Conservation (phyloP, 2,888 invertebrate species). For the Drosophila emarginata region DNA sequence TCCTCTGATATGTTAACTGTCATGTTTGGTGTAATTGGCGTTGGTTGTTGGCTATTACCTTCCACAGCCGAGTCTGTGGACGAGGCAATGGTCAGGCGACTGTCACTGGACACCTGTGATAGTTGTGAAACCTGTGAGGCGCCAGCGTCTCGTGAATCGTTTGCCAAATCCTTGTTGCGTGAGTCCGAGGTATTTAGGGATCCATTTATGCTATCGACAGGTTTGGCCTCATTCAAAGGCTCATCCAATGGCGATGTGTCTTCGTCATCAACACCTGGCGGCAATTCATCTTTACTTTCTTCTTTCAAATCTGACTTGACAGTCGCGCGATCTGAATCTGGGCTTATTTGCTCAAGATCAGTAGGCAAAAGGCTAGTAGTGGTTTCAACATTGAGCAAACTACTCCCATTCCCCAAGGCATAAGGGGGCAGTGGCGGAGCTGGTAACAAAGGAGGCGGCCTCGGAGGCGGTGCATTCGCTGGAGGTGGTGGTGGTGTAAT, state of each 20-base stretch:
- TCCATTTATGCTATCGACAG: slow-evolving; percentile 34
- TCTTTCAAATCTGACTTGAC: slow-evolving; percentile 78
- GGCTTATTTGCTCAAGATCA: slow-evolving; percentile 91
- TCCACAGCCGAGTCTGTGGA: slow-evolving; percentile 83
- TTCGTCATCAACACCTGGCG: slow-evolving; percentile 82
- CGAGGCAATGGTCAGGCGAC: slow-evolving; percentile 76
- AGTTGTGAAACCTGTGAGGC: slow-evolving; percentile 85
- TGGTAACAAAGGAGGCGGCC: slow-evolving; percentile 63
- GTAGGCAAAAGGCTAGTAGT: slow-evolving; percentile 85
- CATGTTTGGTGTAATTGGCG: slow-evolving; percentile 79
- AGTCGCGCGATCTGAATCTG: slow-evolving; percentile 88
- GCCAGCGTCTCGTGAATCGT: slow-evolving; percentile 79
- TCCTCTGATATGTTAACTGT: slow-evolving; percentile 81
- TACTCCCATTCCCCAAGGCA: slow-evolving; percentile 69
- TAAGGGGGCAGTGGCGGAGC: slow-evolving; percentile 74
- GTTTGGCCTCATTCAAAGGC: slow-evolving; percentile 83
- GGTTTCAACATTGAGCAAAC: slow-evolving; percentile 80
- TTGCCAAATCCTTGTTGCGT: slow-evolving; percentile 55
- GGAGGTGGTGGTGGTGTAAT: slow-evolving; percentile 87
- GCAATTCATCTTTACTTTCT: slow-evolving; percentile 77
- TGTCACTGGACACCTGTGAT: slow-evolving; percentile 86
- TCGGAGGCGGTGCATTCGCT: slow-evolving; percentile 65
- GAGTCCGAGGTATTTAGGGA: slow-evolving; percentile 57
- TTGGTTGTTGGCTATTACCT: slow-evolving; percentile 84
- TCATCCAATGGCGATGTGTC: slow-evolving; percentile 87